Evolutionary conservation across 1,140 invertebrate species (phyloP).

Genomic region (Whitmania pigra): DNA sequence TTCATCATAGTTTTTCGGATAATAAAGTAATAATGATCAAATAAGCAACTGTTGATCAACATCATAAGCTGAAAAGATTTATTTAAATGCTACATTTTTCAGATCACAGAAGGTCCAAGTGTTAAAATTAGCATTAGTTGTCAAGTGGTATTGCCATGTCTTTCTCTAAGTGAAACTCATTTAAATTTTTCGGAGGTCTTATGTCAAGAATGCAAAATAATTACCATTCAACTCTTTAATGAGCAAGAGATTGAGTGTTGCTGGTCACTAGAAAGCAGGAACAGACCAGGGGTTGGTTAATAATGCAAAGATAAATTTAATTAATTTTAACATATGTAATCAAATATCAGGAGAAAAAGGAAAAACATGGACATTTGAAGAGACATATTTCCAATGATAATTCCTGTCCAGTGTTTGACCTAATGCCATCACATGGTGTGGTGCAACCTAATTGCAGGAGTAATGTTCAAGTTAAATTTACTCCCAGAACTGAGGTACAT

Average conservation of each 20-base stretch:
- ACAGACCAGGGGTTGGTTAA: neutral
- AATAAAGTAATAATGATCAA: no score
- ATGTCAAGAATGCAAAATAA: slow-evolving; percentile 5
- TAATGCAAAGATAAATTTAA: neutral
- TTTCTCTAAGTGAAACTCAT: neutral
- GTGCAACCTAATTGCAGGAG: neutral
- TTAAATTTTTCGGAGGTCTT: neutral
- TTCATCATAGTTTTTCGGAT: no score
- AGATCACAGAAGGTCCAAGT: neutral
- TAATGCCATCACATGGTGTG: neutral
- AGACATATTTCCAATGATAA: neutral
- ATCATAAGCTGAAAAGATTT: neutral
- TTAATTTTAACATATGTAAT: neutral
- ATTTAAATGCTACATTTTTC: neutral
- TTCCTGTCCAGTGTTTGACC: slow-evolving; percentile 1
- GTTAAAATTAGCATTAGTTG: neutral
- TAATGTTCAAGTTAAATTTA: slow-evolving; percentile 7
- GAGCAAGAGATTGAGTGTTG: neutral
- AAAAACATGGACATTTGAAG: neutral
- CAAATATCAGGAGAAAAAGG: no score
- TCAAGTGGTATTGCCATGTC: neutral
- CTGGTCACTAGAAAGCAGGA: neutral
- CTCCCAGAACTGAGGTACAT: neutral
- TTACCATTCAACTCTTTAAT: neutral
- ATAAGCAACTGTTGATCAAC: no score